phyloP scores from a whole-genome alignment of 2,113 vertebrate species.

The Trinectes maculatus region DNA sequence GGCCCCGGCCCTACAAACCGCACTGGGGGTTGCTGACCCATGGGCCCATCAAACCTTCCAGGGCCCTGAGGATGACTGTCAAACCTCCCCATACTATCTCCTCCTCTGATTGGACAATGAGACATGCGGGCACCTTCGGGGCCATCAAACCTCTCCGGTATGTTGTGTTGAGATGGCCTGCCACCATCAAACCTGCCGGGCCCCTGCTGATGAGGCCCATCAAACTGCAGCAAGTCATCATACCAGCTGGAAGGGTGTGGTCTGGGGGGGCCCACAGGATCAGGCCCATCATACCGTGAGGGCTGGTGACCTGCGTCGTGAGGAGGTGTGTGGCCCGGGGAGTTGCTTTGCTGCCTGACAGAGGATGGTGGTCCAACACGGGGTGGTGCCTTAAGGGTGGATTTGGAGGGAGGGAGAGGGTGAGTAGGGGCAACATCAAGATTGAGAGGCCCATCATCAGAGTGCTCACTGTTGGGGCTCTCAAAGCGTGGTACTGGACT shows the following conservation, averaged over 20 bases:
- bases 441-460: slow-evolving; percentile 64
- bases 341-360: slow-evolving; percentile 58
- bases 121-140: slow-evolving; percentile 76
- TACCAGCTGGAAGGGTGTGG: slow-evolving; percentile 77
- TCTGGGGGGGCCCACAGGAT: slow-evolving; percentile 59
- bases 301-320: slow-evolving; percentile 66
- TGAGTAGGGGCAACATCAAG: slow-evolving; percentile 38
- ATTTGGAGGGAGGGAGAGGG: slow-evolving; percentile 30
- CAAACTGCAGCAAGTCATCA: slow-evolving; percentile 59
- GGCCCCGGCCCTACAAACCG: slow-evolving; percentile 68
- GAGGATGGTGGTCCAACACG: not conserved
- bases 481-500: slow-evolving; percentile 79
- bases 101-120: slow-evolving; percentile 75
- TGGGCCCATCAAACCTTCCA: slow-evolving; percentile 83
- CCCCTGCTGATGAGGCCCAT: slow-evolving; percentile 53
- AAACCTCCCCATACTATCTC: slow-evolving; percentile 77
- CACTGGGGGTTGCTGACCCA: slow-evolving; percentile 74
- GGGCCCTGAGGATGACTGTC: slow-evolving; percentile 74
- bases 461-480: slow-evolving; percentile 82
- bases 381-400: slow-evolving; percentile 36
- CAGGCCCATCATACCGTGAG: slow-evolving; percentile 62
- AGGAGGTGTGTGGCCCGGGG: slow-evolving; percentile 76
- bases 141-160: slow-evolving; percentile 78
- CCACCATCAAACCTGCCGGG: slow-evolving; percentile 72
- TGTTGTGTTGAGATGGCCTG: slow-evolving; percentile 52